phyloP scores from a whole-genome alignment of 2,888 invertebrate genomes.

The Rhodophaea formosa region DNA sequence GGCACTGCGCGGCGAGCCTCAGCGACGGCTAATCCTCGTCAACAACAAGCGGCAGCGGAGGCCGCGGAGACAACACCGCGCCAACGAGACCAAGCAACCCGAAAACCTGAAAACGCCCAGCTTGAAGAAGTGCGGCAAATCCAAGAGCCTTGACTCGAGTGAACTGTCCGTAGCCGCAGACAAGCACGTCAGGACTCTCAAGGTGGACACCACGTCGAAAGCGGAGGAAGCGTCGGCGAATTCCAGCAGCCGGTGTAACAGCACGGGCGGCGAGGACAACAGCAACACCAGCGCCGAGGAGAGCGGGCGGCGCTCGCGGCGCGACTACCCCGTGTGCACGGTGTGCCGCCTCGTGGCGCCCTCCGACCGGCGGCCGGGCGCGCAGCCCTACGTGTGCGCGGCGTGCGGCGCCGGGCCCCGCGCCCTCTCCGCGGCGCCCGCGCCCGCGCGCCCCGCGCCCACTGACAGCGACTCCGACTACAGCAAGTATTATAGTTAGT shows the following conservation, averaged over 20 bases:
- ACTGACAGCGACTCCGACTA: conserved; percentile 75
- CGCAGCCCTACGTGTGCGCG: conserved; percentile 43
- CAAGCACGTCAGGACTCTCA: conserved; percentile 39
- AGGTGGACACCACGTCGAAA: conserved; percentile 26
- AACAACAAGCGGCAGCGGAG: conserved; percentile 82
- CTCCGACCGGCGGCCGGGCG: conserved; percentile 36
- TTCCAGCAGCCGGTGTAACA: conserved; percentile 46
- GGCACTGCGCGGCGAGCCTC: conserved; percentile 87
- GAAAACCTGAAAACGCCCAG: conserved; percentile 65
- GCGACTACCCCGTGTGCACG: conserved; percentile 50
- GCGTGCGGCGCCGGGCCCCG: conserved; percentile 38
- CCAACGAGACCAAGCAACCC: conserved; percentile 48
- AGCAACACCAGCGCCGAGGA: conserved; percentile 51
- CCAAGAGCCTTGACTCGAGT: conserved; percentile 92
- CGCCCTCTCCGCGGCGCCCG: conserved; percentile 26
- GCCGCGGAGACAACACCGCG: conserved; percentile 58
- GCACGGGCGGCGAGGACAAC: conserved; percentile 50
- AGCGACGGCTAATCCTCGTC: conserved; percentile 88
- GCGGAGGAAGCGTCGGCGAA: conserved; percentile 37
- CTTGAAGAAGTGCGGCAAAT: conserved; percentile 87
- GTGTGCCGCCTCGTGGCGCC: conserved; percentile 49
- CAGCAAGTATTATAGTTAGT: conserved; percentile 81
- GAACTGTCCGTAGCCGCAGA: conserved; percentile 85
- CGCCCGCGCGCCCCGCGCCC: conserved; percentile 30
- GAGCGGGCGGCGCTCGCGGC: conserved; percentile 36